Percentiles rank a stretch among this genome's conserved stretches.
phyloP scores from a whole-genome alignment of 2,888 invertebrate genomes.

The Meghimatium bilineatum region DNA sequence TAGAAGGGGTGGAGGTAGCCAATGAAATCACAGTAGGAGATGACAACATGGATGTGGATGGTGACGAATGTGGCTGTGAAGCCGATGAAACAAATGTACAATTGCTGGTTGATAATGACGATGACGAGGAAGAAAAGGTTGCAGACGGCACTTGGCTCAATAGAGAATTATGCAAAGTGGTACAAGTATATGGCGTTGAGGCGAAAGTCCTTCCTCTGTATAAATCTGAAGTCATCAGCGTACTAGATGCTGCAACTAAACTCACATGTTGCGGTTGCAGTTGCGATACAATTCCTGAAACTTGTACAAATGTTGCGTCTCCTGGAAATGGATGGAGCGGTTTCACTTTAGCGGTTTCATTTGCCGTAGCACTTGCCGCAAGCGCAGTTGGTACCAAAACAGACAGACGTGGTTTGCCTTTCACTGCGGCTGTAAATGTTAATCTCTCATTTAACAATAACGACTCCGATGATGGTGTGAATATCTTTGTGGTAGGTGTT shows the following conservation, averaged over 20 bases:
- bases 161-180: neutral
- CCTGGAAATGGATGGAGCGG: neutral
- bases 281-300: neutral
- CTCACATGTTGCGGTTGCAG: neutral
- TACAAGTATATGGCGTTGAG: neutral
- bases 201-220: neutral
- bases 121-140: neutral
- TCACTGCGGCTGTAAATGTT: neutral
- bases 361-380: neutral
- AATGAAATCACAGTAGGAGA: constrained; percentile 34
- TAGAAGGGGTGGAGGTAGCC: constrained; percentile 35
- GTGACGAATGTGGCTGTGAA: neutral
- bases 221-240: too few relatives aligned
- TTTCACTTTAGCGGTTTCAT: neutral
- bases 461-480: neutral
- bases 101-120: neutral
- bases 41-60: neutral
- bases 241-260: neutral
- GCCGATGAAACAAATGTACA: neutral
- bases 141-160: neutral
- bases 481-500: neutral
- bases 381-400: neutral
- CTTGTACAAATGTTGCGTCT: neutral
- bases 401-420: neutral
- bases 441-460: neutral